These are phyloP conservation scores for Leucophora obtusa DNA, from an alignment of 2,888 invertebrate genomes.

Conservation along the genomic window DNA sequence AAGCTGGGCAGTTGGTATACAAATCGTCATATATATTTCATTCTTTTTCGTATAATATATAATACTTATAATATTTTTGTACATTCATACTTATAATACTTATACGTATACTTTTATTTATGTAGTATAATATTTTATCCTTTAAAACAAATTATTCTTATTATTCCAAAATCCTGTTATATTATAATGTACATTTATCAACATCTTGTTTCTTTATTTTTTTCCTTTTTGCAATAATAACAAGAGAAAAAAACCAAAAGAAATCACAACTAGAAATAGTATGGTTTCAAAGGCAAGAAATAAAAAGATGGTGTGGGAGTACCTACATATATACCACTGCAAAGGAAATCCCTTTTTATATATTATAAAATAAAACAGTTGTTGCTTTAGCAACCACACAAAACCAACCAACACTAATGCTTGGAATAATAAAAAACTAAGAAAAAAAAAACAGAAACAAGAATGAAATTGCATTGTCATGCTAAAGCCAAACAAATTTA, in stretches of 20 bases:
- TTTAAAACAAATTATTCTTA: conserved; percentile 22
- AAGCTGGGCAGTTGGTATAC: too few relatives aligned
- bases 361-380: conserved; percentile 36
- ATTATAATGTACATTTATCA: conserved; percentile 33
- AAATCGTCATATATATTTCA: too few relatives aligned
- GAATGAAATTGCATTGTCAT: conserved; percentile 49
- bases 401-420: conserved; percentile 28
- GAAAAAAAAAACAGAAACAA: neutral
- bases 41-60: neutral
- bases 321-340: neutral
- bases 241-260: neutral
- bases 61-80: neutral
- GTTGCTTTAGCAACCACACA: conserved; percentile 33
- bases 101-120: neutral
- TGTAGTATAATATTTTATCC: conserved; percentile 18
- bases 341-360: conserved; percentile 18
- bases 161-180: conserved; percentile 40
- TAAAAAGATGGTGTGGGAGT: neutral
- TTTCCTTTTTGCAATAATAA: neutral
- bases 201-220: conserved; percentile 8
- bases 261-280: conserved; percentile 15
- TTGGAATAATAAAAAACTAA: neutral
- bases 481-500: conserved; percentile 53
- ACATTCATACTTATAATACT: neutral
- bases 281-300: neutral